Evolutionary conservation across 1,140 invertebrate species (phyloP), one percentile per base, ranked within the genome.

Genomic region (Saxidomus purpurata): DNA sequence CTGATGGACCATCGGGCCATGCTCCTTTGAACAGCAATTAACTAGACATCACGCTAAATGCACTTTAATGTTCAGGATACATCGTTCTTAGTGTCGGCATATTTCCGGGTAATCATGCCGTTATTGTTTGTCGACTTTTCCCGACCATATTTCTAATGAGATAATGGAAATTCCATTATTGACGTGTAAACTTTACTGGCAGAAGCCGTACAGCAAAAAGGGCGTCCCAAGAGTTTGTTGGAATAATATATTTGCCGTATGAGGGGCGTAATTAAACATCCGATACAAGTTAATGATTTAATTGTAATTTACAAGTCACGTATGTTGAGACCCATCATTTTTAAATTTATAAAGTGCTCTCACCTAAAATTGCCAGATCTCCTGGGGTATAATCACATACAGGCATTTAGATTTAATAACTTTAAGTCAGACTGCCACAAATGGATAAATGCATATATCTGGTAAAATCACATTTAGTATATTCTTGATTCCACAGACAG

Each of bases 111-210:
- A 76, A 87, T 69, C 67, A 87, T 61, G 31, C 31, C 34, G 2
- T 13, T 43, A 77, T 28, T 76, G 82, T 61, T 77, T 71, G 40
- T 71, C 8, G 36, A 87, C 63, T 77, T 67, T 82, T 82, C 80
- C 55, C 59, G 55, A 82, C 67, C 59, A 40, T 55, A 61, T 77
- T 52, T 38, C 47, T 87, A 87, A 87, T 87, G 74, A 77, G 84
- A 61, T 87, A 87, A 87, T 87, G 84, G 84, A 87, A 76, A 87
- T 87, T 87, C 77, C 61, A 87, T 87, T 87, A 87, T 52, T 11
- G 69, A 43, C 34, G 84, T 87, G 84, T 87, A 87, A 87, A 77
- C 84, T 52, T 28, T 43, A 34, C 82, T 69, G 67, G 25, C 67
- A 47, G 13, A 13, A 31, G 71, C 43, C 43, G 47, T 28, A 43